Conservation (phyloP, 2,888 invertebrate genomes). For the Dermolepida albohirtum region DNA sequence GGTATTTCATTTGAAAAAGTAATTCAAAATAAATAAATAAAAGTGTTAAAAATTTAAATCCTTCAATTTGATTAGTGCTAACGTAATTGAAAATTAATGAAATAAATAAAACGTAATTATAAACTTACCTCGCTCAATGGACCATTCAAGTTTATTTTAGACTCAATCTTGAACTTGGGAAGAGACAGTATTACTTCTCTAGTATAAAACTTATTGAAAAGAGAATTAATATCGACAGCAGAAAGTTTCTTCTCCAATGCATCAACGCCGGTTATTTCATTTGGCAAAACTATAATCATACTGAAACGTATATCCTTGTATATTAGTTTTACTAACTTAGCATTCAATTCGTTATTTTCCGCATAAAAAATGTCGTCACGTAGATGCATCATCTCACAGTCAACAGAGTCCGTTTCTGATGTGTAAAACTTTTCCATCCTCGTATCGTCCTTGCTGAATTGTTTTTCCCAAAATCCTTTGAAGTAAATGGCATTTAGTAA, state of each 20-base stretch:
- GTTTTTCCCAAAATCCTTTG: constrained; percentile 79
- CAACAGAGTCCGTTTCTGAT: constrained; percentile 67
- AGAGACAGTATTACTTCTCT: constrained; percentile 75
- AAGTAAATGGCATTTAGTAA: constrained; percentile 89
- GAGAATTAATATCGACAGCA: constrained; percentile 67
- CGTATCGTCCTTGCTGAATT: constrained; percentile 80
- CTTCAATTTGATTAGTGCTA: too few species aligned
- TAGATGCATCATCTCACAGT: constrained; percentile 79
- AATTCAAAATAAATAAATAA: too few species aligned
- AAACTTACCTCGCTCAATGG: constrained; percentile 74
- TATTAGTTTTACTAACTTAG: constrained; percentile 76
- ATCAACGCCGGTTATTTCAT: constrained; percentile 73
- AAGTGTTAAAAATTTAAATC: too few species aligned
- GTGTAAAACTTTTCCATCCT: constrained; percentile 73
- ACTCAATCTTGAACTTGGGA: constrained; percentile 86
- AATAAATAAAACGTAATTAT: neutral
- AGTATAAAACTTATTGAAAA: constrained; percentile 65
- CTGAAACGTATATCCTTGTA: constrained; percentile 77
- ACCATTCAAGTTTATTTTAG: constrained; percentile 72
- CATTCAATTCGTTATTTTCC: constrained; percentile 67
- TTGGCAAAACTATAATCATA: constrained; percentile 82
- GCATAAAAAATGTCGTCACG: constrained; percentile 68
- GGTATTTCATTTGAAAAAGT: too few species aligned
- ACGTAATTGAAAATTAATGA: too few species aligned
- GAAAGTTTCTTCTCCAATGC: constrained; percentile 73